Conservation (phyloP, 2,797 vertebrate genomes). For the Leptatherina wallacei region DNA sequence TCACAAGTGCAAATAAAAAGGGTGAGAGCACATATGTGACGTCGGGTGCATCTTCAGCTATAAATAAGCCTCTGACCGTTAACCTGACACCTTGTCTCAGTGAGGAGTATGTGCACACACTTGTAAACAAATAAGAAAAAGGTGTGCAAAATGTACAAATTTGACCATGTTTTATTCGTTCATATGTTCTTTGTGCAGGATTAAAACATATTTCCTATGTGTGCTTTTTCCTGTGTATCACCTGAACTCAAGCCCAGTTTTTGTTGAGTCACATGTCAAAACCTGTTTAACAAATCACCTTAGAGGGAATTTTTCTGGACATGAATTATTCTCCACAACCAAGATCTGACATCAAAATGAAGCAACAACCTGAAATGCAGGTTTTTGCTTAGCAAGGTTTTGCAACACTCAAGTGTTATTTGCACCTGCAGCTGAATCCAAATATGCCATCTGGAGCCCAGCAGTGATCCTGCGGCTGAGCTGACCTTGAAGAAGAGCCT, state of each 20-base stretch:
- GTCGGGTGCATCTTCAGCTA: conserved; percentile 55
- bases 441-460: conserved; percentile 32
- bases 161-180: not conserved
- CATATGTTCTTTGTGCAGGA: not conserved
- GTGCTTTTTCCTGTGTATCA: not conserved
- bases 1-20: conserved; percentile 41
- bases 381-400: not conserved
- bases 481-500: conserved; percentile 25
- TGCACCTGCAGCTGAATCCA: conserved; percentile 30
- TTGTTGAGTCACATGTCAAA: not conserved
- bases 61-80: conserved; percentile 65
- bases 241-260: not conserved
- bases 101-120: conserved; percentile 19
- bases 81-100: conserved; percentile 64
- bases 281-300: not conserved
- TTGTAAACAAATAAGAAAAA: conserved; percentile 47
- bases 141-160: not conserved
- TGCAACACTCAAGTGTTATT: not conserved
- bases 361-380: not conserved
- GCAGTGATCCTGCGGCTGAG: conserved; percentile 3
- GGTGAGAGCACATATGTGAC: conserved; percentile 25
- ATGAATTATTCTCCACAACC: not conserved
- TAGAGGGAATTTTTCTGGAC: not conserved
- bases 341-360: not conserved
- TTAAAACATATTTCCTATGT: conserved; percentile 13